Evolutionary conservation across 2,113 vertebrate genomes (phyloP).

Genomic region (Peromyscus californicus): DNA sequence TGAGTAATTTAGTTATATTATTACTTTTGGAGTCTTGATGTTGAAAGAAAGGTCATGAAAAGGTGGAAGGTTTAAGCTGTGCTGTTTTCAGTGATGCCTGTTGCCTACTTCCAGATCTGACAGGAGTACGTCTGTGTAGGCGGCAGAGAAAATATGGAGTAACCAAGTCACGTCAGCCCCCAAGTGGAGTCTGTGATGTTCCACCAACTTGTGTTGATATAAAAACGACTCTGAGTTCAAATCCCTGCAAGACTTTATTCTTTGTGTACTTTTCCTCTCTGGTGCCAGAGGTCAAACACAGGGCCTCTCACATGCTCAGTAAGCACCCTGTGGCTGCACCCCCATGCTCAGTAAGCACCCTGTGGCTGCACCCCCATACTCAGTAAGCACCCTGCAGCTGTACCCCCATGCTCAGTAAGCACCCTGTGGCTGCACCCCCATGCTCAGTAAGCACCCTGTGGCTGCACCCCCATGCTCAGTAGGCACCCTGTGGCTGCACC

Average conservation of each 20-base stretch:
- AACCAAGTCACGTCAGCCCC: background rate
- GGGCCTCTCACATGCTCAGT: background rate
- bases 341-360: background rate
- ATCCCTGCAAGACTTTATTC: background rate
- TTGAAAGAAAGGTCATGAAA: background rate
- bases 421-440: too few relatives aligned
- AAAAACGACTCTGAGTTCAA: too few relatives aligned
- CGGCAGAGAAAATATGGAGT: background rate
- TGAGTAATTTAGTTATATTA: background rate
- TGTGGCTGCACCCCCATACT: background rate
- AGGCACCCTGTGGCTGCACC: too few relatives aligned
- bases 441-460: too few relatives aligned
- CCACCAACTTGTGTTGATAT: too few relatives aligned
- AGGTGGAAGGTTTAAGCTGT: background rate
- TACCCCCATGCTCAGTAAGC: too few relatives aligned
- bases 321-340: background rate
- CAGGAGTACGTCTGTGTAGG: background rate
- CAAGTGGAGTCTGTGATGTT: background rate
- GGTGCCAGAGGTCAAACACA: background rate
- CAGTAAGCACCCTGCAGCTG: too few relatives aligned
- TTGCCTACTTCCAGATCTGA: background rate
- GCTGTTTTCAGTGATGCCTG: background rate
- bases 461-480: too few relatives aligned
- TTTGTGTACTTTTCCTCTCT: background rate
- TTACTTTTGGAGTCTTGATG: background rate